Evolutionary conservation across 92 coral and sea anemone genomes (phyloP).

Genomic region (Montipora capitata): DNA sequence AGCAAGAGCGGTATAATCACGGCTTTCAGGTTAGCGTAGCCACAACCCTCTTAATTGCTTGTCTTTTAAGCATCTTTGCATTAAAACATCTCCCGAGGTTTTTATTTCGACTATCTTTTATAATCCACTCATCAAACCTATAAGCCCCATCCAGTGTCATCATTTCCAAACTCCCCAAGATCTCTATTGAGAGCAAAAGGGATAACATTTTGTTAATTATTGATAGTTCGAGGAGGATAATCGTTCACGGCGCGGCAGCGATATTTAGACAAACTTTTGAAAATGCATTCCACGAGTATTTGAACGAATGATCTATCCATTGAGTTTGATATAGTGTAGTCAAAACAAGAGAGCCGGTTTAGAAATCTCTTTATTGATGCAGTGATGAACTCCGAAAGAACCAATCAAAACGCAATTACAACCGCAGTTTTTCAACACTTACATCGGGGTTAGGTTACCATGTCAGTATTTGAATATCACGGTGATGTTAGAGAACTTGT

Average conservation of each 20-base stretch:
- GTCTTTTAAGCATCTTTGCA: not conserved
- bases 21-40: constrained; percentile 1
- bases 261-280: not conserved
- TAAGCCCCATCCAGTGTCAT: not conserved
- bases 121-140: not conserved
- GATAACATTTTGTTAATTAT: constrained; percentile 29
- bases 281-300: not conserved
- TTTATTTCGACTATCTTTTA: not conserved
- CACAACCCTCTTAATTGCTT: not conserved
- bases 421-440: constrained; percentile 21
- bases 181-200: constrained; percentile 32
- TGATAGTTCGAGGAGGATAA: constrained; percentile 18
- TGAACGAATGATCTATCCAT: not conserved
- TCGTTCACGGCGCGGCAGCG: constrained; percentile 7
- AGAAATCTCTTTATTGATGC: not conserved
- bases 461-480: not conserved
- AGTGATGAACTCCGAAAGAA: not conserved
- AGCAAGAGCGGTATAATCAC: not conserved
- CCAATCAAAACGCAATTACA: not conserved
- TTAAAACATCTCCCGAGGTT: not conserved
- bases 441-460: not conserved
- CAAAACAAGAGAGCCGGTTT: not conserved
- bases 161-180: not conserved
- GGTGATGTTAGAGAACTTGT: not conserved
- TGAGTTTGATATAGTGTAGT: not conserved